Conservation (phyloP, 2,888 invertebrate genomes). For the Eilema sororculum region DNA sequence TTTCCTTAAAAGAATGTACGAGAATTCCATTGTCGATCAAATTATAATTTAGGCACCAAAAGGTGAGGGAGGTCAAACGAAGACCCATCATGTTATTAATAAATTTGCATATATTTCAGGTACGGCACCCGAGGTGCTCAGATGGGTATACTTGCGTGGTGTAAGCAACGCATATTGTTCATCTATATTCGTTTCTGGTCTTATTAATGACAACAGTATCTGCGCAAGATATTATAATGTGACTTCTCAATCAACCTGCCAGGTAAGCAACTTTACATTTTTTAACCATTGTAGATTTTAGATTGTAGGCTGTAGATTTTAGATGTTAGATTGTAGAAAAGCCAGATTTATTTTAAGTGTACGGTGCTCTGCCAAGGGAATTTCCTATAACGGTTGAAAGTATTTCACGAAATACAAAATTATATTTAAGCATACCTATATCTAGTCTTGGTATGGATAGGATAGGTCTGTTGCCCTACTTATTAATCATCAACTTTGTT, state of each 20-base stretch:
- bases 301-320: no score
- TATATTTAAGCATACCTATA: neutral
- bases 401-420: no score
- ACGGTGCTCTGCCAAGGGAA: no score
- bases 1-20: neutral
- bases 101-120: slow-evolving; percentile 50
- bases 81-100: neutral
- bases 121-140: slow-evolving; percentile 58
- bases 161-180: slow-evolving; percentile 65
- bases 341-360: neutral
- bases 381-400: no score
- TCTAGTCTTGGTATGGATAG: no score
- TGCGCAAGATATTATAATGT: slow-evolving; percentile 77
- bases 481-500: neutral
- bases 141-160: slow-evolving; percentile 75
- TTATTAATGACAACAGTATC: slow-evolving; percentile 66
- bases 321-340: no score
- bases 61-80: neutral
- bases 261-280: slow-evolving; percentile 58
- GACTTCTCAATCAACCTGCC: slow-evolving; percentile 79
- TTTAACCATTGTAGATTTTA: no score
- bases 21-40: neutral
- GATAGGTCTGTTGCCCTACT: neutral
- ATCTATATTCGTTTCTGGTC: slow-evolving; percentile 53
- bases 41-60: neutral